These are phyloP conservation scores for Melanocharis versteri DNA, from an alignment of 2,113 vertebrate genomes.

Conservation along the genomic window DNA sequence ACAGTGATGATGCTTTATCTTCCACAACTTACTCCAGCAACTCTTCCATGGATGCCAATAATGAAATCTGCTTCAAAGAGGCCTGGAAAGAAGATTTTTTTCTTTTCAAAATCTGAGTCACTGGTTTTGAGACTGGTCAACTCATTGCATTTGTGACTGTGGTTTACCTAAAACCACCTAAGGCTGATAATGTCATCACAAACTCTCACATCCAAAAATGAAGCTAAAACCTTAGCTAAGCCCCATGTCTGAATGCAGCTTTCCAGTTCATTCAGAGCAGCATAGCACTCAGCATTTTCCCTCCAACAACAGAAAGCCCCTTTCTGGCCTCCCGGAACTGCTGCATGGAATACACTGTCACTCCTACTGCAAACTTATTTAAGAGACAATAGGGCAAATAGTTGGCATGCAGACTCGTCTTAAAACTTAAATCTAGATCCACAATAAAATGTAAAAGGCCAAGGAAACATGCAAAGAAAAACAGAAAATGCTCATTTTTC, in stretches of 20 bases:
- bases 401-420: background rate
- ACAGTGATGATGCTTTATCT: background rate
- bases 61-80: background rate
- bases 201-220: background rate
- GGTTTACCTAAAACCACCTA: background rate
- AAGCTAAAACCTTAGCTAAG: constrained; percentile 8
- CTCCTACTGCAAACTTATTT: constrained; percentile 38
- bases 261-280: constrained; percentile 34
- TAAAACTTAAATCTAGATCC: background rate
- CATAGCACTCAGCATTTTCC: background rate
- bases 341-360: constrained; percentile 8
- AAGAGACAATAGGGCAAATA: constrained; percentile 48
- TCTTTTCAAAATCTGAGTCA: background rate
- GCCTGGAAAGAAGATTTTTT: background rate
- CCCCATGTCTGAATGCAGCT: background rate
- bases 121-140: background rate
- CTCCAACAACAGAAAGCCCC: constrained; percentile 36
- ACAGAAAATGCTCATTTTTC: background rate
- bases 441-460: background rate
- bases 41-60: background rate
- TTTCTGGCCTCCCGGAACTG: constrained; percentile 14
- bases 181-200: background rate
- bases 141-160: background rate
- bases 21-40: background rate
- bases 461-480: background rate